Evolutionary conservation across 1,140 invertebrate species (phyloP).

Genomic region (Helicoverpa zea): DNA sequence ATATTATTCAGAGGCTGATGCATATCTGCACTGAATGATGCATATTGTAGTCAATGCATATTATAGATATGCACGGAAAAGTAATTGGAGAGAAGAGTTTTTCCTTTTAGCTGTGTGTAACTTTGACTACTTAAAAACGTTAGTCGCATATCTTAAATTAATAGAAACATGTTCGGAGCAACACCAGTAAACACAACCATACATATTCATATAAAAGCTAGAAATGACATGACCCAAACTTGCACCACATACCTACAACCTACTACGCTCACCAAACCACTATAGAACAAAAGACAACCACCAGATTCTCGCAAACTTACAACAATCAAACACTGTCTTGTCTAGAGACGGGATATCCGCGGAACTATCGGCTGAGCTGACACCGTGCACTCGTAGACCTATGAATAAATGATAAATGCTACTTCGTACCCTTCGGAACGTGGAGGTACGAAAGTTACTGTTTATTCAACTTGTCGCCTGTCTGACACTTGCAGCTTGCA

Average conservation of each 20-base stretch:
- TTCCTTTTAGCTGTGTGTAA: no score
- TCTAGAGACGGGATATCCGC: constrained; percentile 49
- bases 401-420: constrained; percentile 74
- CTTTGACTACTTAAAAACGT: no score
- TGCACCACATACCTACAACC: not conserved
- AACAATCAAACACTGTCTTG: constrained; percentile 53
- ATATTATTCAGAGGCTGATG: no score
- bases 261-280: not conserved
- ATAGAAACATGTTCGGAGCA: no score
- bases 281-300: not conserved
- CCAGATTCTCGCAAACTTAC: not conserved
- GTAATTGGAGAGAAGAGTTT: no score
- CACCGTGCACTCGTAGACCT: constrained; percentile 53
- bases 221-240: not conserved
- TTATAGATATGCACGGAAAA: no score
- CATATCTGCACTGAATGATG: no score
- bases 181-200: no score
- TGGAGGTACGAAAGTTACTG: constrained; percentile 49
- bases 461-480: constrained; percentile 32
- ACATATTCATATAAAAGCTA: not conserved
- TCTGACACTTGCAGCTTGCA: constrained; percentile 3
- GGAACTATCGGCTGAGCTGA: constrained; percentile 48
- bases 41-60: no score
- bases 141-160: no score
- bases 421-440: constrained; percentile 47